A percentile compares a stretch with the other conserved stretches of the same genome.
phyloP scores from a whole-genome alignment of 1,140 invertebrate genomes.

The Brachionus paranguensis region DNA sequence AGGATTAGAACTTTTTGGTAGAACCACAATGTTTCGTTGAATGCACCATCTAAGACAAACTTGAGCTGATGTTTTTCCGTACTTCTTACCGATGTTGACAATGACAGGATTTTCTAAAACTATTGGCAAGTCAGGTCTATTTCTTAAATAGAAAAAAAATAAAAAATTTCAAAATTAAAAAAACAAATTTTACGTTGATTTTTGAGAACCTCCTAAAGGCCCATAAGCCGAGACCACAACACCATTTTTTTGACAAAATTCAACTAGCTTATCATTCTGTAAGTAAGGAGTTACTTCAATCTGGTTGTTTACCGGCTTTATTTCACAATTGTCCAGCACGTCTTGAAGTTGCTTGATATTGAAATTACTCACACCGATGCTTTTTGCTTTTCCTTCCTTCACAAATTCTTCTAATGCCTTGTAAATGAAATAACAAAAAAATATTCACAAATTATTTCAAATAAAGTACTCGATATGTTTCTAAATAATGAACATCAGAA shows the following conservation, averaged over 20 bases:
- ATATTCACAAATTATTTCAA: background rate
- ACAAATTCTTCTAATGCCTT: slow-evolving; percentile 36
- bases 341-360: slow-evolving; percentile 49
- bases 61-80: slow-evolving; percentile 30
- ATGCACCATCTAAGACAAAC: slow-evolving; percentile 26
- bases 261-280: slow-evolving; percentile 48
- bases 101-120: slow-evolving; percentile 4
- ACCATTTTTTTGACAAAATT: slow-evolving; percentile 51
- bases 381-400: slow-evolving; percentile 42
- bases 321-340: slow-evolving; percentile 47
- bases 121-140: background rate
- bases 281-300: slow-evolving; percentile 57
- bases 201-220: slow-evolving; percentile 1
- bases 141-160: background rate
- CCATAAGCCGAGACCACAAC: slow-evolving; percentile 42
- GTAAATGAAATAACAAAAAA: background rate
- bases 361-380: slow-evolving; percentile 56
- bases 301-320: slow-evolving; percentile 56
- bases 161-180: background rate
- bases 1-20: slow-evolving; percentile 29
- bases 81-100: background rate
- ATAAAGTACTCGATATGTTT: background rate
- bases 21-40: slow-evolving; percentile 11
- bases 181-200: background rate
- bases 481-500: slow-evolving; percentile 21